A percentile compares a stretch with the other conserved stretches of the same genome.
phyloP scores from a whole-genome alignment of 2,797 vertebrate species.

The Acropternis orthonyx region DNA sequence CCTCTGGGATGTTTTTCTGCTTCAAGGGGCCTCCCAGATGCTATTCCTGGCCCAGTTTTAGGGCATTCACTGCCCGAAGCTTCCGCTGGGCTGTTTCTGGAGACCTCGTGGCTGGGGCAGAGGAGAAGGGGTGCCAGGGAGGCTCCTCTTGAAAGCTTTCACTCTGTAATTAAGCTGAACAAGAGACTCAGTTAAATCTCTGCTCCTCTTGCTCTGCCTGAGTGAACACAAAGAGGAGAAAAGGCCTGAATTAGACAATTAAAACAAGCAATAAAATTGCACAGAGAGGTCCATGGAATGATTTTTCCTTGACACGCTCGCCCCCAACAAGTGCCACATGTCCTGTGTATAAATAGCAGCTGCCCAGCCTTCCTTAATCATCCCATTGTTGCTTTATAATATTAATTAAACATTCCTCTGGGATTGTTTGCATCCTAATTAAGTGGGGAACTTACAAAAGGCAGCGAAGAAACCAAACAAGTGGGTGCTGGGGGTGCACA shows the following conservation, averaged over 20 bases:
- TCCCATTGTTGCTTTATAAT: conserved; percentile 47
- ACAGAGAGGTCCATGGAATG: not conserved
- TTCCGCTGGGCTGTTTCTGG: not conserved
- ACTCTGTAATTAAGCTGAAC: conserved; percentile 2
- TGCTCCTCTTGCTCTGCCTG: not conserved
- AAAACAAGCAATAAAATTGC: not conserved
- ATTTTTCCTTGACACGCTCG: not conserved
- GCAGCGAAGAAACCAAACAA: not conserved
- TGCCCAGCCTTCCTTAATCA: conserved; percentile 55
- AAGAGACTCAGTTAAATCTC: not conserved
- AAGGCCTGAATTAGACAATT: conserved; percentile 1
- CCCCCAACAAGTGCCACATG: conserved; percentile 49
- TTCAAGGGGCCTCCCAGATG: not conserved
- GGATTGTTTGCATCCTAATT: conserved; percentile 57
- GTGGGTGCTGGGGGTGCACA: not conserved
- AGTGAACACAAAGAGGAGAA: conserved; percentile 3
- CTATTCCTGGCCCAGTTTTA: not conserved
- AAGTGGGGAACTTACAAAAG: conserved; percentile 33
- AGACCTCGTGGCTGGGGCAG: not conserved
- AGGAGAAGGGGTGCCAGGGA: not conserved
- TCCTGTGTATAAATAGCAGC: conserved; percentile 48
- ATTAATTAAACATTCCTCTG: conserved; percentile 68
- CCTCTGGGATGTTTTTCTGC: not conserved
- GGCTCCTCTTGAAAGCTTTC: not conserved
- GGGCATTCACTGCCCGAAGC: not conserved